Evolutionary conservation across 1,140 invertebrate genomes (phyloP), one percentile per base, ranked within the genome.

Genomic region (Ceratoteleas bidentatus): DNA sequence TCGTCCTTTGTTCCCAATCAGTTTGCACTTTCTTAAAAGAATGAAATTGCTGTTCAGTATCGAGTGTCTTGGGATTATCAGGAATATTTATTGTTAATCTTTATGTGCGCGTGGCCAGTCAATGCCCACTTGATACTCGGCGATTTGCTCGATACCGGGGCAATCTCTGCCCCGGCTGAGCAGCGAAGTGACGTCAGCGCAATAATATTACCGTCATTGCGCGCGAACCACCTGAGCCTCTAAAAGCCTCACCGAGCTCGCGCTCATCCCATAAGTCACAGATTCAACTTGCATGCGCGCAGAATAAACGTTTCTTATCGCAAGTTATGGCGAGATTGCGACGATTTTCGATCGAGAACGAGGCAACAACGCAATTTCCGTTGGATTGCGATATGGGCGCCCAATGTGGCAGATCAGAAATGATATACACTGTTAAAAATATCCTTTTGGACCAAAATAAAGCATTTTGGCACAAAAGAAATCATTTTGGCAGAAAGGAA

Each of bases 181-280:
- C 68, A 72, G 54, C 72, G 80, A 87, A 73, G 79, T 81, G 85
- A 81, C 79, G 76, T 72, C 76, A 78, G 84, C 86, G 81, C 89
- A 90, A 90, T 88, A 90, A 89, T 88, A 88, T 88, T 86, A 88
- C 72, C 78, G 83, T 73, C 81, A 79, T 68, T 62, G 69, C 33
- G 64, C 85, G 73, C 73, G 58, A 78, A 84, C 85, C 90, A 91
- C 90, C 89, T 91, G 89, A 88, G 88, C 87, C 88, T 84, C 87
- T 91, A 91, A 91, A 91, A 91, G 90, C 90, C 86, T 88, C 57
- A 74, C 50, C 82, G 61, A 72, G 77, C 78, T 58, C 77, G 73
- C 64, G 81, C 47, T 84, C 80, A 80, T 87, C 86, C 80, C 82
- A 52, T 85, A 83, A 86, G 84, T 79, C 80, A 77, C 66, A 87